phyloP scores from a whole-genome alignment of 2,113 vertebrate species.

The Phylloscopus trochilus region DNA sequence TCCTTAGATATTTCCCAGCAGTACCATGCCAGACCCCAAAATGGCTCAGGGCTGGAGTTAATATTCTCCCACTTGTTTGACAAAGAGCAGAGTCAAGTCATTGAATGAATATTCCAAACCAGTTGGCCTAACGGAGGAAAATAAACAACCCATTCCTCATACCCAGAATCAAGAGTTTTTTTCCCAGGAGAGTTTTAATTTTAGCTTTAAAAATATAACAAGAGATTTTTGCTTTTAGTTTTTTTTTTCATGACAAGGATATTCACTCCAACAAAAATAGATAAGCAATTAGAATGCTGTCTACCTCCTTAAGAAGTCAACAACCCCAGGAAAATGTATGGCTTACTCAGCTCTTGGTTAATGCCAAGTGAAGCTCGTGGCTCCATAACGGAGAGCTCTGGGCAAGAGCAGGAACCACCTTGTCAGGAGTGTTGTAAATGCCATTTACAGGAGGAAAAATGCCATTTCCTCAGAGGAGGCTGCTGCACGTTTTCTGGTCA shows the following conservation, averaged over 20 bases:
- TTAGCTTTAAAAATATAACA: background rate
- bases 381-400: background rate
- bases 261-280: background rate
- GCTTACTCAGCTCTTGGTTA: background rate
- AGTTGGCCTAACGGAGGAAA: background rate
- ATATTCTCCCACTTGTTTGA: background rate
- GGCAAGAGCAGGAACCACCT: background rate
- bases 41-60: background rate
- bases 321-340: background rate
- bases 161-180: background rate
- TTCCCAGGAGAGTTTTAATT: background rate
- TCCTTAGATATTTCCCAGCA: background rate
- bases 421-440: background rate
- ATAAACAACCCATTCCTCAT: background rate
- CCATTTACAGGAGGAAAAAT: background rate
- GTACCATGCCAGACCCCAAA: background rate
- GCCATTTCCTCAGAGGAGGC: background rate
- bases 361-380: background rate
- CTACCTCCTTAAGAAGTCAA: background rate
- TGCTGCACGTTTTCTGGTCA: background rate
- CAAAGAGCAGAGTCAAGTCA: background rate
- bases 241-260: constrained; percentile 10
- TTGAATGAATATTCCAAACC: background rate
- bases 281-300: background rate
- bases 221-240: background rate